These are phyloP conservation scores for Proteles cristata DNA, from an alignment of 2,113 vertebrate species.

Conservation along the genomic window DNA sequence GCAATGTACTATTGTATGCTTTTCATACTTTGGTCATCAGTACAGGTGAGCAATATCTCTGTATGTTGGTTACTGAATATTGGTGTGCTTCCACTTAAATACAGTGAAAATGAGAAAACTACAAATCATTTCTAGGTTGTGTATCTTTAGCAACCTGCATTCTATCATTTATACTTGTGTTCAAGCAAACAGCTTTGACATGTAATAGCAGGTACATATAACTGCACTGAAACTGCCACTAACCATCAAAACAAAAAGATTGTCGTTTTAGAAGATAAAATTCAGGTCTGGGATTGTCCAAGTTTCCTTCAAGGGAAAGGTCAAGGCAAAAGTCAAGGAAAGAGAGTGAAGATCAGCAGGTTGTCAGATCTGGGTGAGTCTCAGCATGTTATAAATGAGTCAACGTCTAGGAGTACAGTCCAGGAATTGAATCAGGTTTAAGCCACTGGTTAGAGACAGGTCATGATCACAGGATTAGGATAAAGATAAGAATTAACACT, in stretches of 20 bases:
- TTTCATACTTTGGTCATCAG: neutral
- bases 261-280: neutral
- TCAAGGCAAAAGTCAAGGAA: neutral
- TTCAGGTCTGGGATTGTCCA: neutral
- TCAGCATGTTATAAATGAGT: neutral
- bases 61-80: neutral
- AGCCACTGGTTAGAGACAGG: neutral
- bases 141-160: neutral
- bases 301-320: neutral
- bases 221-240: neutral
- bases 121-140: neutral
- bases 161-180: neutral
- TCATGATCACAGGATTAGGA: neutral
- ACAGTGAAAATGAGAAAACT: neutral
- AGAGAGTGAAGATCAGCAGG: neutral
- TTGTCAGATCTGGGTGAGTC: neutral
- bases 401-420: neutral
- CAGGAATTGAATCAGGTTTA: neutral
- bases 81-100: neutral
- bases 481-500: neutral
- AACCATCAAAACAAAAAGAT: neutral
- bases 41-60: neutral
- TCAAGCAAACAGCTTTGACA: neutral
- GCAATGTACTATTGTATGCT: neutral
- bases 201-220: neutral